These are phyloP conservation scores for Peromyscus melanophrys DNA, from an alignment of 2,797 vertebrate species.

Conservation along the genomic window DNA sequence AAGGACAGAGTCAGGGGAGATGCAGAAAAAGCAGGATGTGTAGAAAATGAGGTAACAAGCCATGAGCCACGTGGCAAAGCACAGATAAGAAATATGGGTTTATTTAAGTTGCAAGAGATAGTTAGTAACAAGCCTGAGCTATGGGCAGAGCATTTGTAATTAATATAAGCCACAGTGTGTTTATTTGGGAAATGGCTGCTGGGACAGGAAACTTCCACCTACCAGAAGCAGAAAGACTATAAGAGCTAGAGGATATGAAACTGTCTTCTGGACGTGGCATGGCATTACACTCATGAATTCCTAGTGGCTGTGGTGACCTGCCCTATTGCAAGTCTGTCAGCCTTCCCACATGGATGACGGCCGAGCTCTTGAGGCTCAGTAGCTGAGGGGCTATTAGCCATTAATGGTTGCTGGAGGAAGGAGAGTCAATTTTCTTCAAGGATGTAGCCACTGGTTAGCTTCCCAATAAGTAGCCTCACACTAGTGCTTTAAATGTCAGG, in stretches of 20 bases:
- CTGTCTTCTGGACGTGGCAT: background rate
- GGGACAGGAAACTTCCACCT: too few relatives aligned
- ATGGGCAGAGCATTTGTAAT: too few relatives aligned
- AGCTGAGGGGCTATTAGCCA: background rate
- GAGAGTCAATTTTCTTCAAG: background rate
- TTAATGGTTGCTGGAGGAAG: background rate
- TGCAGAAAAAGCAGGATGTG: too few relatives aligned
- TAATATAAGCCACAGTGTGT: too few relatives aligned
- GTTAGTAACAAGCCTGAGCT: too few relatives aligned
- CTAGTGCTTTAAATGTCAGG: background rate
- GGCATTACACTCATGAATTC: background rate
- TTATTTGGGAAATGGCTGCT: too few relatives aligned
- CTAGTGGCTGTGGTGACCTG: background rate
- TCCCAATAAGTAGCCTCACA: background rate
- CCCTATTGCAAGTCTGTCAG: background rate
- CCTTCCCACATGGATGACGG: background rate
- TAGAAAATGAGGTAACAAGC: too few relatives aligned
- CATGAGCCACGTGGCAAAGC: too few relatives aligned
- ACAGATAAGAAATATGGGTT: too few relatives aligned
- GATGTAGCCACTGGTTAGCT: background rate
- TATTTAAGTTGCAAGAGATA: too few relatives aligned
- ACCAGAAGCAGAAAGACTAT: background rate
- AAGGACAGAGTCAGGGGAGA: too few relatives aligned
- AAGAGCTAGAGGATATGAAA: background rate
- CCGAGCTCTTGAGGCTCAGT: background rate